Percentiles rank a stretch among this genome's conserved stretches.
phyloP scores from a whole-genome alignment of 2,113 vertebrate genomes.

The Ciconia maguari region DNA sequence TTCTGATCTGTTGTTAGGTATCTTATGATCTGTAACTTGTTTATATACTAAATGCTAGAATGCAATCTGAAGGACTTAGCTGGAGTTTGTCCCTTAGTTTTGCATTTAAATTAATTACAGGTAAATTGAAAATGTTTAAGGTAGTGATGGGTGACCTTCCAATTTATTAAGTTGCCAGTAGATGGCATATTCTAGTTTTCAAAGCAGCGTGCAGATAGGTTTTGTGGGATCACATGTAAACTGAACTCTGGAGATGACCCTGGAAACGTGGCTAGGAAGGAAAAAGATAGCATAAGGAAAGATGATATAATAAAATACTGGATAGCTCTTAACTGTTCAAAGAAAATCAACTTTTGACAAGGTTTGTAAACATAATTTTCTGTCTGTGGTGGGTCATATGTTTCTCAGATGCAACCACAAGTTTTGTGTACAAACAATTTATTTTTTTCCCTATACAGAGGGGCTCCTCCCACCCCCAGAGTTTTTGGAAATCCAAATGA shows the following conservation, averaged over 20 bases:
- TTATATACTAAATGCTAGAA: neutral
- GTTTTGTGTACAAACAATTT: neutral
- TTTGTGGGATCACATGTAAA: neutral
- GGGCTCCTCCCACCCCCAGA: accelerated
- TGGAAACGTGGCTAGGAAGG: neutral
- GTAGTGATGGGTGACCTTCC: neutral
- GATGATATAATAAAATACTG: neutral
- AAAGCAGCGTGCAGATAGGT: accelerated
- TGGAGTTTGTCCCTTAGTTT: neutral
- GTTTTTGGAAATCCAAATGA: neutral
- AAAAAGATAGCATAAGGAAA: neutral
- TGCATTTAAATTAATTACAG: neutral
- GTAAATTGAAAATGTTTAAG: neutral
- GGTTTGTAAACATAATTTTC: neutral
- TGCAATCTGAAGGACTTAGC: neutral
- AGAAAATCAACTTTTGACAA: neutral
- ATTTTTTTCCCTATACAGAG: neutral
- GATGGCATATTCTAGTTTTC: conserved; percentile 8
- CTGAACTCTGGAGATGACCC: neutral
- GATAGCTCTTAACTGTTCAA: neutral
- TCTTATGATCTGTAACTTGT: neutral
- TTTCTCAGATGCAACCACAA: neutral
- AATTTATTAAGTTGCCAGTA: neutral
- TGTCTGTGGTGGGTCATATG: neutral
- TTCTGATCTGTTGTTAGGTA: neutral